A percentile compares a stretch with the other conserved stretches of the same genome.
Evolutionary conservation across 2,113 vertebrate genomes (phyloP).

Genomic region (Chloebia gouldiae): DNA sequence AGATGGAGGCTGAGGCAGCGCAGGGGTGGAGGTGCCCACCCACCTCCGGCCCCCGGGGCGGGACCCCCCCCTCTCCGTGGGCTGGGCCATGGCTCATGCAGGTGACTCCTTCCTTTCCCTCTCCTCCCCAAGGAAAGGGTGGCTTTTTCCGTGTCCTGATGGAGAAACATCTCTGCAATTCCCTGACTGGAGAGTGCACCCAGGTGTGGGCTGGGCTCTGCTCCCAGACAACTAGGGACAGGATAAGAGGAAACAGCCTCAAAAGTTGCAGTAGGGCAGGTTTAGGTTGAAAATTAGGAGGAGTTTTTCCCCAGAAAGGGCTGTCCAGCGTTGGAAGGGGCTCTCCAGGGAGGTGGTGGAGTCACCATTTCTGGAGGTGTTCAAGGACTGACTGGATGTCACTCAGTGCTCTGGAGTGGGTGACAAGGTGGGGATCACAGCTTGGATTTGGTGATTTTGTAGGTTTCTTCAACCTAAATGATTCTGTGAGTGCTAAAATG

Average conservation of each 20-base stretch:
- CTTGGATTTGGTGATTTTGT: background rate
- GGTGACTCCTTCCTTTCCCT: background rate
- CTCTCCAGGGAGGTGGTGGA: background rate
- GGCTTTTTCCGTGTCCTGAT: background rate
- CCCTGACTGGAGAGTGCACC: background rate
- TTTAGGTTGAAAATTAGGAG: background rate
- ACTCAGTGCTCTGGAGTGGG: background rate
- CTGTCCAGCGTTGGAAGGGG: background rate
- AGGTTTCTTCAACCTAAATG: background rate
- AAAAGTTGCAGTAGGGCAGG: too few relatives aligned
- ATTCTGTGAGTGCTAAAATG: background rate
- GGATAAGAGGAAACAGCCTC: background rate
- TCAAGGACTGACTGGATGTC: background rate
- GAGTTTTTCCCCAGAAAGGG: background rate
- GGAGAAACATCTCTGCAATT: background rate
- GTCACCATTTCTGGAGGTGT: background rate
- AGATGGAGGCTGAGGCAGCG: fast-evolving
- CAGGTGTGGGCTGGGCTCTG: background rate
- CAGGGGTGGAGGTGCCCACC: background rate
- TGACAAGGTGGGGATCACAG: too few relatives aligned
- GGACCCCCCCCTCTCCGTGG: too few relatives aligned
- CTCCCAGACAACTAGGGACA: background rate
- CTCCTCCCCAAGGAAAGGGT: background rate
- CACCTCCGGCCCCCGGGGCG: fast-evolving
- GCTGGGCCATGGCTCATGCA: fast-evolving